Base-by-base conservation (phyloP, 2,797 vertebrate species). In the Cygnus olor region DNA sequence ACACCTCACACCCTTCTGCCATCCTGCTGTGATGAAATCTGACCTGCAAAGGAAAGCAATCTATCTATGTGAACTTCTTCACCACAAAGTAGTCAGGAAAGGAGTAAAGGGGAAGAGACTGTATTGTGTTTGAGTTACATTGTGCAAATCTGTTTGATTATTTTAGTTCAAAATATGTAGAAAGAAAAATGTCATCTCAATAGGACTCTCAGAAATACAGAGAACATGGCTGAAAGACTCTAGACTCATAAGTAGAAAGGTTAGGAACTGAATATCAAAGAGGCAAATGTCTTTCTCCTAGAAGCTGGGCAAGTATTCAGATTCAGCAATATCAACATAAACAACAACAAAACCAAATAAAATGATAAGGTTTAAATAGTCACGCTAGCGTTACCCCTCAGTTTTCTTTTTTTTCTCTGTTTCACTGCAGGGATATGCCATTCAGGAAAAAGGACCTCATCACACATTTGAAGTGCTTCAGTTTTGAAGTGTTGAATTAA, bases 131-230 rank as follows among this genome's bases (percentile, higher is more conserved):
- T 71, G 40, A n/a, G 9, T 44, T 44, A 16, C 24, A 72, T 32
- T 65, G 10, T 22, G 77, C 70, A 44, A 76, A 70, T 77, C 30
- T 92, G 18, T 56, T 54, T 38, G 27, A 42, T 71, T 42, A 4
- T 7, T 94, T 88, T 32, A 56, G 19, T 8, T 72, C 79, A 84
- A 90, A 80, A 42, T 82, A 15, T 38, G 11, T 6, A 45, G 56
- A 57, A 28, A 2, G 1, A 13, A 44, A 54, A 56, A 36, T 36
- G 19, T 47, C 1, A 0, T 66, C 6, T 25, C 56, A 30, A 7
- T 53, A 42, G 44, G 32, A 6, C 8, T 27, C 20, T 77, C 28
- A 53, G 38, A 38, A 76, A 53, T 53, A 53, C 10, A 54, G 58
- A 76, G 22, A 80, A 53, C 24, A 47, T 20, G 6, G 30, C 20